Conservation (phyloP, 2,113 vertebrate genomes). For the Pseudolaguvia tuberculata region DNA sequence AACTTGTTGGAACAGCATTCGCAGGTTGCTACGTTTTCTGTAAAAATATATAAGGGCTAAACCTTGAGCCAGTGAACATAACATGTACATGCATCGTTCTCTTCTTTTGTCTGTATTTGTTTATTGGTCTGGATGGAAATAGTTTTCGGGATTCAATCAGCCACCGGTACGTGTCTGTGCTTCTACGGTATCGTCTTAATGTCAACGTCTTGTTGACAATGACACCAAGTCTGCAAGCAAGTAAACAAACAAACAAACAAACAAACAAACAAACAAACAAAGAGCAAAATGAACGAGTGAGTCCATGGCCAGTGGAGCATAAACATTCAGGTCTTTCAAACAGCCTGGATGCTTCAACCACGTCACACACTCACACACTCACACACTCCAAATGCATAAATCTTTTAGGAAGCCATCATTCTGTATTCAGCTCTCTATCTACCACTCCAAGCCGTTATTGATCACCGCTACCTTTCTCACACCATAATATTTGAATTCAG, state of each 20-base stretch:
- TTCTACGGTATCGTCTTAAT: conserved; percentile 42
- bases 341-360: conserved; percentile 27
- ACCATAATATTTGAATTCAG: conserved; percentile 61
- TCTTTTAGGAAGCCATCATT: conserved; percentile 20
- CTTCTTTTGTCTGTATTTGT: neutral
- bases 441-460: conserved; percentile 53
- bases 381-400: conserved; percentile 13
- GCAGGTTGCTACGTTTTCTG: conserved; percentile 36
- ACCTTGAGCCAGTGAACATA: conserved; percentile 22
- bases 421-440: conserved; percentile 23
- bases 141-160: conserved; percentile 62
- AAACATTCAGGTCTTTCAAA: conserved; percentile 42
- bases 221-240: conserved; percentile 41
- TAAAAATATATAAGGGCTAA: conserved; percentile 46
- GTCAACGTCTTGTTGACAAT: conserved; percentile 46
- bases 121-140: conserved; percentile 50
- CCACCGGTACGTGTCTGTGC: conserved; percentile 47
- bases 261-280: conserved; percentile 19
- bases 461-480: conserved; percentile 53
- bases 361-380: too few relatives aligned
- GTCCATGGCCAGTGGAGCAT: conserved; percentile 44
- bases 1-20: conserved; percentile 40
- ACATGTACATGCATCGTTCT: conserved; percentile 5
- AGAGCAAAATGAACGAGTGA: conserved; percentile 6
- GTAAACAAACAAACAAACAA: conserved; percentile 11